Conservation (phyloP, 2,113 vertebrate species). For the Grus americana region DNA sequence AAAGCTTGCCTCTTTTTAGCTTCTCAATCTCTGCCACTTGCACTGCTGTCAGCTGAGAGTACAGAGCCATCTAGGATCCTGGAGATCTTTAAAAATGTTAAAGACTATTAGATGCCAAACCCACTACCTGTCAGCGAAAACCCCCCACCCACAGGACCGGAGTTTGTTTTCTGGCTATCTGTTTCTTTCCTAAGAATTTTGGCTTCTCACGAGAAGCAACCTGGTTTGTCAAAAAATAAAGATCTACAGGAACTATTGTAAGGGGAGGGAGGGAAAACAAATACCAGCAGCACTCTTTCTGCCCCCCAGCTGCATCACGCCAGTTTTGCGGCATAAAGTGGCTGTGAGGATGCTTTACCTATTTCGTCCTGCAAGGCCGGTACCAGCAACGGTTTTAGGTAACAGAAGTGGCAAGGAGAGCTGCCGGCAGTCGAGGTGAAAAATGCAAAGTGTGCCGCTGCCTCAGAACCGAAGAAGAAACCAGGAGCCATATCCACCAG, state of each 20-base stretch:
- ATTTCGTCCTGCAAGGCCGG: neutral
- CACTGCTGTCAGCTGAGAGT: neutral
- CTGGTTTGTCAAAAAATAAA: neutral
- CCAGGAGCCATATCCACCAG: neutral
- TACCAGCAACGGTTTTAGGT: neutral
- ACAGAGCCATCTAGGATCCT: neutral
- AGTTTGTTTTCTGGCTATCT: neutral
- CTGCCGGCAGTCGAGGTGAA: neutral
- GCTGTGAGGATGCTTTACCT: neutral
- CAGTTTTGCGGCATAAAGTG: neutral
- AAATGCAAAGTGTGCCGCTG: neutral
- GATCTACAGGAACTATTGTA: neutral
- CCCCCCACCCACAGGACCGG: fast-evolving
- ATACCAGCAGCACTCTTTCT: neutral
- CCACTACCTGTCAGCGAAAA: neutral
- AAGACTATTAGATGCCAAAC: neutral
- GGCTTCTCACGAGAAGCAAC: neutral
- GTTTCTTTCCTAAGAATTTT: neutral
- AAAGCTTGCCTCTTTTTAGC: neutral
- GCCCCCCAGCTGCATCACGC: neutral
- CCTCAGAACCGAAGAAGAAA: neutral
- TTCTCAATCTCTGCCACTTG: neutral
- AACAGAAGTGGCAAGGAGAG: neutral
- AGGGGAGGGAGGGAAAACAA: neutral
- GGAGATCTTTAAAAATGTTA: neutral